These are phyloP conservation scores for Neolamprologus fasciatus DNA, from an alignment of 2,113 vertebrate genomes.

Conservation along the genomic window DNA sequence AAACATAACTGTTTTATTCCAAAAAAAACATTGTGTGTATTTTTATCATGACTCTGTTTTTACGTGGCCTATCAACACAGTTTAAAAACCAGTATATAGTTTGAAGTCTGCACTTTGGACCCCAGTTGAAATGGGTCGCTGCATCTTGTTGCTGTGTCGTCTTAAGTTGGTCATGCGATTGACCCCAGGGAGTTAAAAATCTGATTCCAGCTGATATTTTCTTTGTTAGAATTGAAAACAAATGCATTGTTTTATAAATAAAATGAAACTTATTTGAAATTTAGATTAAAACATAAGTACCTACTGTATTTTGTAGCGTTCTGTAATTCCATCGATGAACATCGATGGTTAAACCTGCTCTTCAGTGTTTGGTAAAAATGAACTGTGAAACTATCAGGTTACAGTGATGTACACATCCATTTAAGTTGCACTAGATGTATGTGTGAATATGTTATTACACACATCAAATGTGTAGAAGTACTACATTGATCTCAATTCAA, in stretches of 20 bases:
- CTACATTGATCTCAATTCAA: not conserved
- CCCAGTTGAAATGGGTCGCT: not conserved
- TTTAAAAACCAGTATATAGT: not conserved
- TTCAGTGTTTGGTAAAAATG: not conserved
- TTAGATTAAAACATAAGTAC: not conserved
- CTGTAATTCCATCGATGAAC: not conserved
- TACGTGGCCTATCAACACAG: not conserved
- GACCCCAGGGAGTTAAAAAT: not conserved
- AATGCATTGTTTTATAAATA: not conserved
- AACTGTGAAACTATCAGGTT: not conserved
- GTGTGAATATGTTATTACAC: not conserved
- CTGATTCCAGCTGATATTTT: not conserved
- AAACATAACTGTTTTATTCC: not conserved
- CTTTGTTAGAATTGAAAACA: not conserved
- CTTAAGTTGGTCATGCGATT: not conserved
- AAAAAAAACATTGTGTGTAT: rapidly evolving
- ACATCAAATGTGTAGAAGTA: not conserved
- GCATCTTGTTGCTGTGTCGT: not conserved
- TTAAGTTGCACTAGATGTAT: not conserved
- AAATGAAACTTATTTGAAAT: not conserved
- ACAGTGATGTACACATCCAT: not conserved
- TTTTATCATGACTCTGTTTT: not conserved
- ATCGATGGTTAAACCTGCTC: not conserved
- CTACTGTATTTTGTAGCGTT: not conserved
- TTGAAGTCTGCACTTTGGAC: rapidly evolving